Percentiles rank a stretch among this genome's conserved stretches.
These are phyloP conservation scores for Adela reaumurella DNA, from an alignment of 2,888 invertebrate species.

Conservation along the genomic window DNA sequence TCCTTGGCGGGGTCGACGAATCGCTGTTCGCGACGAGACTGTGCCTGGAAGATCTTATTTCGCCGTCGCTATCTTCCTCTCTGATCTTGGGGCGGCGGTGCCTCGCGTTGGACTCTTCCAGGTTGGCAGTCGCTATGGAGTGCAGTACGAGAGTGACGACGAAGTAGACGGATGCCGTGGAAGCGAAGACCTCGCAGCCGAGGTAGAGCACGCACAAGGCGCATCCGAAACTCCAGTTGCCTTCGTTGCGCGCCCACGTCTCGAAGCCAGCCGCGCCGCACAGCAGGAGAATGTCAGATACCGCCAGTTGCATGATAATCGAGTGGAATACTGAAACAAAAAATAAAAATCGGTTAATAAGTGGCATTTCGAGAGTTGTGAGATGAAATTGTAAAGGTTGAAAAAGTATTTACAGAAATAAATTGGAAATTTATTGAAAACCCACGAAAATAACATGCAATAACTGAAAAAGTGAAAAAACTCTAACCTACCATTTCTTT, in stretches of 20 bases:
- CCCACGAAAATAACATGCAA: too few species aligned
- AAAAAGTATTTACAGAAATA: too few species aligned
- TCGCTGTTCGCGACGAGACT: conserved; percentile 47
- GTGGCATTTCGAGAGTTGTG: conserved; percentile 8
- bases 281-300: conserved; percentile 45
- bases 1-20: conserved; percentile 43
- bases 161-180: conserved; percentile 55
- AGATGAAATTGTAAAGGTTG: conserved; percentile 1
- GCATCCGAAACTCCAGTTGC: conserved; percentile 49
- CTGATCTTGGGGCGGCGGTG: conserved; percentile 28
- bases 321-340: conserved; percentile 48
- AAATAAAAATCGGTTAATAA: conserved; percentile 9
- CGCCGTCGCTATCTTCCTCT: conserved; percentile 33
- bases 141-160: conserved; percentile 56
- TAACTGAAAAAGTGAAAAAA: too few species aligned
- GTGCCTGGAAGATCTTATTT: conserved; percentile 43
- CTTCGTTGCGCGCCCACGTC: conserved; percentile 45
- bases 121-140: conserved; percentile 50
- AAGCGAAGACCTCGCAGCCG: conserved; percentile 52
- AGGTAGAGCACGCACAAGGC: conserved; percentile 49
- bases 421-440: too few species aligned
- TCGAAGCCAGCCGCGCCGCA: conserved; percentile 45
- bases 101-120: conserved; percentile 34
- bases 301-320: conserved; percentile 50
- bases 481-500: conserved; percentile 49